Conservation (phyloP, 2,888 invertebrate species). For the Drosophila mimica region DNA sequence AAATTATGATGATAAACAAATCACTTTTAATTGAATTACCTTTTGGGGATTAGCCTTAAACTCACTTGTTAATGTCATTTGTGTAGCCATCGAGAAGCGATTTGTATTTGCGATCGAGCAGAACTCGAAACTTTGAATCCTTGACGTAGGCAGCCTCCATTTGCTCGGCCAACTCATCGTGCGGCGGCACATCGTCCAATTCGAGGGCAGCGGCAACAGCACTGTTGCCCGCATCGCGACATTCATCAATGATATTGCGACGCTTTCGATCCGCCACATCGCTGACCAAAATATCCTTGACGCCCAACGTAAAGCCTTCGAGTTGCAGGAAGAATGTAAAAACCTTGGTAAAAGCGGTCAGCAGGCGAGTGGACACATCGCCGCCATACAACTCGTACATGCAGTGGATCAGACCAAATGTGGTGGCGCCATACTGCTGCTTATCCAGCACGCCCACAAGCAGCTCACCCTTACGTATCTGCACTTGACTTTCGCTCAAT, state of each 20-base stretch:
- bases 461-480: constrained; percentile 95
- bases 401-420: constrained; percentile 97
- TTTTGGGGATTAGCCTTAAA: constrained; percentile 4
- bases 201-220: constrained; percentile 90
- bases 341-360: constrained; percentile 96
- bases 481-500: constrained; percentile 95
- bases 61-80: constrained; percentile 94
- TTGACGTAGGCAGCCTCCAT: constrained; percentile 89
- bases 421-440: constrained; percentile 97
- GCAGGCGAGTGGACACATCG: constrained; percentile 90
- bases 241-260: constrained; percentile 88
- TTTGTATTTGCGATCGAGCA: constrained; percentile 94
- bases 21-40: neutral
- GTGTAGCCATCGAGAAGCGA: constrained; percentile 92
- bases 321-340: constrained; percentile 96
- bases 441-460: constrained; percentile 96
- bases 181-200: constrained; percentile 87
- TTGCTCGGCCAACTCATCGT: constrained; percentile 88
- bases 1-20: constrained; percentile 13
- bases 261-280: constrained; percentile 90
- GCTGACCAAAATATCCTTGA: constrained; percentile 95
- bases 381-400: constrained; percentile 98
- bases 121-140: constrained; percentile 91
- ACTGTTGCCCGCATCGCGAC: constrained; percentile 87
- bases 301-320: constrained; percentile 97